Evolutionary conservation across 2,888 invertebrate genomes (phyloP), one percentile per base, ranked within the genome.

Genomic region (Leptogaster cylindrica): DNA sequence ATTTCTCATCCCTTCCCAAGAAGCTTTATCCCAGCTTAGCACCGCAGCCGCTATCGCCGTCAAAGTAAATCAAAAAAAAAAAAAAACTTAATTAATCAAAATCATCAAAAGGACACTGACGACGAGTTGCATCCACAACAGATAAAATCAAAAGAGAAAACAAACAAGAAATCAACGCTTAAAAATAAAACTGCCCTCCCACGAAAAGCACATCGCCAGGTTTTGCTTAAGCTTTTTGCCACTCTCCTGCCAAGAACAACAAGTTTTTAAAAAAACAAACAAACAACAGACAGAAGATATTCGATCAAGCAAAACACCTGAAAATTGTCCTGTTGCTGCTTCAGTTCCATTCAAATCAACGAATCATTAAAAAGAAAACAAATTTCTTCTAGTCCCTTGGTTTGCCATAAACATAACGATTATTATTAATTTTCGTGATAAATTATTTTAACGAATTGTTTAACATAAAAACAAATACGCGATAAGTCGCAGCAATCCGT

Each of bases 371-470:
- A n/a, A n/a, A n/a, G n/a, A n/a, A n/a, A n/a, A n/a, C 7, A 64
- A 64, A 48, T 48, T 33, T 20, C 63, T 66, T 70, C 70, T 70
- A 70, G 70, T 70, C 70, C 20, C 64, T 66, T 16, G 61, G 50
- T 70, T 70, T 70, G 70, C 70, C 70, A 70, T 70, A 68, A 63
- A 41, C 36, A 31, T 14, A 63, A 46, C 41, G 44, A 63, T 44
- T 31, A 52, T 33, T 48, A 16, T 36, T 20, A 41, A 14, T 58
- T 39, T 58, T 41, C 58, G 39, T 58, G 58, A 36, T 58, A 58
- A 20, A 39, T 39, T 10, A 25, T 41, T 39, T 41, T 41, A 20
- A 41, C n/a, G n/a, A n/a, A n/a, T n/a, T n/a, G n/a, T 16, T 28
- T 8, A 63, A 46, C 8, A 18, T 46, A 31, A 63, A 23, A 46